Percentiles rank a stretch among this genome's conserved stretches.
Evolutionary conservation across 2,797 vertebrate genomes (phyloP).

Genomic region (Acrocephalus scirpaceus): DNA sequence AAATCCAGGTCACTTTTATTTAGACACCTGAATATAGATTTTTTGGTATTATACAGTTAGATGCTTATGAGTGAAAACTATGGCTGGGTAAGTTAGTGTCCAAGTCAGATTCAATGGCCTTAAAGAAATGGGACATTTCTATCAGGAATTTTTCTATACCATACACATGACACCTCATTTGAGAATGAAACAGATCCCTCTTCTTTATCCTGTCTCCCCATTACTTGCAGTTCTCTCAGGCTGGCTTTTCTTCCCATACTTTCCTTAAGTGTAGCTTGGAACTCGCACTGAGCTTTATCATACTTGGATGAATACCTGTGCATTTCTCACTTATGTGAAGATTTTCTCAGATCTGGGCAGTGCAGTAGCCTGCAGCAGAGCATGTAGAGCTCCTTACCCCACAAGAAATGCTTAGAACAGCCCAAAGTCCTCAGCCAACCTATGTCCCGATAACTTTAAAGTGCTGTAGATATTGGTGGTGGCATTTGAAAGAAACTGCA

Average conservation of each 20-base stretch:
- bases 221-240: background rate
- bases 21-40: slow-evolving; percentile 6
- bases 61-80: background rate
- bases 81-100: background rate
- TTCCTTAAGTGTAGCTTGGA: background rate
- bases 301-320: background rate
- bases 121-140: background rate
- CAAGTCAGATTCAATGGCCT: background rate
- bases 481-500: background rate
- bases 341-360: background rate
- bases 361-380: background rate
- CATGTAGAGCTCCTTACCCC: background rate
- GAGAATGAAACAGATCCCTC: background rate
- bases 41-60: background rate
- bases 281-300: background rate
- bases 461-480: too few relatives aligned
- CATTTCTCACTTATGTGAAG: background rate
- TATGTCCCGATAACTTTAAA: background rate
- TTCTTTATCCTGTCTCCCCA: background rate
- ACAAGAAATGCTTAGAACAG: rapidly evolving
- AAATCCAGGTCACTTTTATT: slow-evolving; percentile 34
- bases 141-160: background rate
- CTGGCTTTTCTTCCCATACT: background rate
- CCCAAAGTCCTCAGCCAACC: background rate
- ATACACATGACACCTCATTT: background rate